Base-by-base conservation (phyloP, 2,113 vertebrate species). In the Burhinus bistriatus region DNA sequence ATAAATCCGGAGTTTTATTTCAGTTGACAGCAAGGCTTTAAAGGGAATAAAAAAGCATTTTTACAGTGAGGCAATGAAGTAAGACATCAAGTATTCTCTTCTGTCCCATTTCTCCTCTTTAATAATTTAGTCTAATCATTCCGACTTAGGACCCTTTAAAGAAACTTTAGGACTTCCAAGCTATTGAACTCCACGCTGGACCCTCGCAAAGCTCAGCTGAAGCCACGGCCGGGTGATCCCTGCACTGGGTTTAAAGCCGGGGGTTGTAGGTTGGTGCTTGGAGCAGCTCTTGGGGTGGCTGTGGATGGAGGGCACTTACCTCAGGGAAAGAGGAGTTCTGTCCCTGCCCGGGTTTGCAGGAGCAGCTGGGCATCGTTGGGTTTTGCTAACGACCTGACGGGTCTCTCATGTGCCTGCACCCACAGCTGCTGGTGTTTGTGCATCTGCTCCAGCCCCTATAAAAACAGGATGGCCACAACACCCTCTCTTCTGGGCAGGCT, bases 401-500 rank as follows among this genome's bases (percentile, higher is more conserved):
- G 36, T 16, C 30, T 34, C 26, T 9, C 13, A 4, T 54, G 77
- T 68, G 84, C 84, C 14, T 8, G 1, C 42, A 2, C 12, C 40
- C 81, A 30, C 92, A 89, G 83, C 68, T 94, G 93, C 21, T 5
- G 75, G 11, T 19, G 1, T 1, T 59, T 45, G 36, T 32, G 47
- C 57, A 3, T 61, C 49, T 21, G 79, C 44, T 40, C 54, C 73
- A 15, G 34, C 36, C 36, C 25, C 44, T 36, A 6, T 12, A 69
- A 52, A 80, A 87, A 9, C 34, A 40, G 16, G n/a, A 3, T 23
- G 62, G 47, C 1, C 10, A 3, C 8, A 1, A 0, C 0, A 0
- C 0, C 0, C 0, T 5, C 0, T 0, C 2, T 0, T 25, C 0
- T 23, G 1, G 3, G 9, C 7, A 4, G 7, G 0, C 2, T 12